Base-by-base conservation (phyloP, 2,888 invertebrate species). In the Agrochola circellaris region DNA sequence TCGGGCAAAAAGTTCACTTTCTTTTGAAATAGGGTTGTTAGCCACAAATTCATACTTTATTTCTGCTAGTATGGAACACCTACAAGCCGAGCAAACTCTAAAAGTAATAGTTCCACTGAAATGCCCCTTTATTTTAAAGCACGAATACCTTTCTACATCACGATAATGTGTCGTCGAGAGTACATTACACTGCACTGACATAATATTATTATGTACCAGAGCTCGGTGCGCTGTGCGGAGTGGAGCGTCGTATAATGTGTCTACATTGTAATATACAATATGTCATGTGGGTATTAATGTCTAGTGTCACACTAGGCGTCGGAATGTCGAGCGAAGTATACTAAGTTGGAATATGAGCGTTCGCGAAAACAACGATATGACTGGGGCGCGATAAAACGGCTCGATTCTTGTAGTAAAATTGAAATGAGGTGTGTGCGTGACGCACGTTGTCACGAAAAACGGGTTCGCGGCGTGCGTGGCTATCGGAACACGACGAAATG, bases 381-480 rank as follows among this genome's bases (percentile, higher is more conserved):
- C 77, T 85, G 87, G 82, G 79, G 80, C 75, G 83, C 89, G 88
- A 90, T 89, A 87, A 89, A 91, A 89, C 88, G 86, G 83, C 88
- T 90, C 88, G 86, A 91, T 90, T 87, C 87, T 89, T 91, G 90
- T 92, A 90, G 87, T 92, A 90, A 92, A 91, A 92, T 91, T 91
- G 87, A 91, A 92, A 91, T 91, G 87, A 92, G 89, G 90, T 89
- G 89, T 88, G 89, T 92, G 93, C 93, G 94, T 93, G 93, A 93
- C 90, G 90, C 91, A 89, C 88, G 90, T 88, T 85, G 92, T 92
- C 93, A 93, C 93, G 93, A 91, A 91, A 91, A 91, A 89, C 91
- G 88, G 89, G 91, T 91, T 88, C 78, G 85, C 88, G 84, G 76
- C 82, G 89, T 91, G 89, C 89, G 88, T 89, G 89, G 88, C 88